Evolutionary conservation across 2,797 vertebrate species (phyloP), one percentile per base, ranked within the genome.

Genomic region (Ispidina lecontei): DNA sequence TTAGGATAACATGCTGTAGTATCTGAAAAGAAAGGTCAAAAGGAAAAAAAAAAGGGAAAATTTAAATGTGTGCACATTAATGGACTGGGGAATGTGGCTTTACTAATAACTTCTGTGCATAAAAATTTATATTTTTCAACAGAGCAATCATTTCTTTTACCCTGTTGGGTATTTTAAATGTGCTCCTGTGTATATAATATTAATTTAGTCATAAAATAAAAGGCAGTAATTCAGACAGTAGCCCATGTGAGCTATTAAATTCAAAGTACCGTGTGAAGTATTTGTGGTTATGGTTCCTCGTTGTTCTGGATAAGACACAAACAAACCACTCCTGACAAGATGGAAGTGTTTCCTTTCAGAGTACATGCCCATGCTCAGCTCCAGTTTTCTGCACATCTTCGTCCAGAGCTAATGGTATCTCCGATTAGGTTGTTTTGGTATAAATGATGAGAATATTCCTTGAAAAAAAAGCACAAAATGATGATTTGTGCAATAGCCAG

Each of bases 21-120:
- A 92, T 95, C 90, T 95, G 94, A 96, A 97, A 94, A 95, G 95
- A 94, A 97, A 97, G 97, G 97, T 97, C 97, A 97, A 96, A 44
- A 65, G 86, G 17, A 64, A 96, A 95, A 97, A 93, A 87, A 90
- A 82, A 74, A 18, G 13, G 83, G 87, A 86, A 81, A 95, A 94
- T 94, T 68, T 79, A 56, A 94, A 94, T 90, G 79, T 54, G 62
- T 84, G 92, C 76, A 92, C 81, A 70, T 96, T 97, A 96, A 96
- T 95, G 92, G 92, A 96, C 87, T 94, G 54, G 31, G 80, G 86
- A 95, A 93, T 87, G 83, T 94, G 82, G 84, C 93, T 96, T 94
- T 92, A 71, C 94, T 96, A 95, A 96, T 97, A 97, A 97, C 62
- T 95, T 84, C 75, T 89, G 74, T 62, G 94, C 86, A 91, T 95